Evolutionary conservation across 2,113 vertebrate species (phyloP).

Genomic region (Sylvietta virens): DNA sequence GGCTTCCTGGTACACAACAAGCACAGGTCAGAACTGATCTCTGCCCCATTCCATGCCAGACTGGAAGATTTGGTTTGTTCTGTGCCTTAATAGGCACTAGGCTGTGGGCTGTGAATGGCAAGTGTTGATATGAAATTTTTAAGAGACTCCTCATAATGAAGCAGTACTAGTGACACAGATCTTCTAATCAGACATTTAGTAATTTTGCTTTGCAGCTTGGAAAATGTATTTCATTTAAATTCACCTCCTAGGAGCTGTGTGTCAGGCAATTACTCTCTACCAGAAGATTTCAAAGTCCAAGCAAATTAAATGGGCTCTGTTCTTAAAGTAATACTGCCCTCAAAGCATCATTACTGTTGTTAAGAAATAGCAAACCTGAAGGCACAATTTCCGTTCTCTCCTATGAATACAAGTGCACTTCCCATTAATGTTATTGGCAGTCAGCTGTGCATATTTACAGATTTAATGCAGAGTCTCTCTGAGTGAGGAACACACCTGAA

Average conservation of each 20-base stretch:
- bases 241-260: constrained; percentile 54
- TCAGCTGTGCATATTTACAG: constrained; percentile 15
- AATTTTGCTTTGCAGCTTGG: constrained; percentile 64
- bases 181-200: constrained; percentile 68
- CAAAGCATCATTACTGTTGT: constrained; percentile 24
- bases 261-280: constrained; percentile 66
- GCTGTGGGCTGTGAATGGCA: constrained; percentile 33
- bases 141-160: constrained; percentile 60
- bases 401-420: background rate
- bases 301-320: constrained; percentile 55
- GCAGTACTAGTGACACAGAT: constrained; percentile 50
- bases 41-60: background rate
- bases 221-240: constrained; percentile 71
- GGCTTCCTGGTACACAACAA: background rate
- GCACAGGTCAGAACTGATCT: background rate
- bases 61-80: background rate
- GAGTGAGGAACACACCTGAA: background rate
- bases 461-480: background rate
- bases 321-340: constrained; percentile 51
- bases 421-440: background rate
- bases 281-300: constrained; percentile 59
- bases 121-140: constrained; percentile 58
- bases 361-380: constrained; percentile 19
- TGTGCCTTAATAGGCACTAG: background rate
- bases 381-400: background rate